Evolutionary conservation across 2,888 invertebrate species (phyloP), one percentile per base, ranked within the genome.

Genomic region (Nomada hirtipes): DNA sequence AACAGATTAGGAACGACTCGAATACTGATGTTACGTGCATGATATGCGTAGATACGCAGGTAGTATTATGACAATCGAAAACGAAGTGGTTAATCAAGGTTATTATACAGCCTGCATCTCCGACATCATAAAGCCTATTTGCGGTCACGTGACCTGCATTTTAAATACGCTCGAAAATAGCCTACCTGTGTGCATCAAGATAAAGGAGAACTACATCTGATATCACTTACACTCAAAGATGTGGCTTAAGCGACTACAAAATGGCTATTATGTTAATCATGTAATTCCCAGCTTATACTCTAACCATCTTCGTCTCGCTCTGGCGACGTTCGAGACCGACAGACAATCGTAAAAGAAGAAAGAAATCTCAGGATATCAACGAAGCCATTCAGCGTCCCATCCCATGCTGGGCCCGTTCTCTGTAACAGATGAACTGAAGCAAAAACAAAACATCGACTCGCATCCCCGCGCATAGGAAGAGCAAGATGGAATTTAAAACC

Each of bases 401-500:
- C 29, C 4, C 18, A 11, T 71, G 29, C 10, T 36, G 18, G 2
- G n/a, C 44, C 44, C 15, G 29, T 60, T 47, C 23, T 4, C 18
- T 4, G 0, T 47, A 13, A 20, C 29, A 44, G 15, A 75, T 29
- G 26, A 57, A 36, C 36, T 3, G 2, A 57, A 42, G 11, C 63
- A n/a, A 50, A 55, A 15, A 36, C 4, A 53, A 26, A 44, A 42
- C 10, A 36, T 2, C 50, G n/a, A 29, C 4, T 13, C 18, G 15
- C 29, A n/a, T 29, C 18, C 1, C 50, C 26, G 26, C 23, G 13
- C 2, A 29, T 15, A 60, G 53, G 23, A 26, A 52, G 59, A 65
- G 11, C 36, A 47, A 59, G 13, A 44, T 76, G 77, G 77, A 83
- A 83, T 52, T 44, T 64, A 57, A 83, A 57, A 70, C 74, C 61